Base-by-base conservation (phyloP, 2,888 invertebrate genomes). In the Orthonychiurus folsomi region DNA sequence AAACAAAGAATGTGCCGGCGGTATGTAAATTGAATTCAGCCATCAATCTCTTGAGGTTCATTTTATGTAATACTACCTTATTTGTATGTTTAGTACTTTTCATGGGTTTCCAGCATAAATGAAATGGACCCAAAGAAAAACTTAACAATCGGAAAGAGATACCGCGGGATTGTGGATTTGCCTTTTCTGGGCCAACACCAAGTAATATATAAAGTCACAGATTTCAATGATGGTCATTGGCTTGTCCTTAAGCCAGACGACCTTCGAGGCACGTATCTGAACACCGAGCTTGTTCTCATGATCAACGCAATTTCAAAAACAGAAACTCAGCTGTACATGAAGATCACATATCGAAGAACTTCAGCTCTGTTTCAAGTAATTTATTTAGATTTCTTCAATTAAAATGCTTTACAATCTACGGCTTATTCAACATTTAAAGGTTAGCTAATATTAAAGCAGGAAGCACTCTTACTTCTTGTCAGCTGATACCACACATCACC, bases 151-250 rank as follows among this genome's bases (percentile, higher is more conserved):
- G 71, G 69, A n/a, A 69, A 71, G 60, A 48, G 64, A 23, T 71
- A 69, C 57, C 62, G 64, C 50, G 71, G 66, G 3, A 67, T 65
- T 21, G 62, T 70, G 12, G 67, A 70, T 55, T 27, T 71, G 56
- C 71, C 71, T 15, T 71, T 70, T 59, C 57, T 71, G 27, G 69
- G 71, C 1, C 69, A 70, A 50, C 69, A 71, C 37, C 61, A 69
- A 50, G 54, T 69, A 20, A 58, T 37, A 15, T 71, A 70, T 63
- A 66, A 57, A 37, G 64, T 71, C 21, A 55, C 62, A 1, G 71
- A 71, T 52, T 59, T 68, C 27, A 65, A 68, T 9, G 66, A 71
- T 15, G 70, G 66, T 12, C 54, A 64, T 47, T 71, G 71, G 71
- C 25, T 70, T 47, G 67, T 69, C 12, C 60, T 70, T 0, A 62